Conservation (phyloP, 1,140 invertebrate species). For the Megalopta genalis region DNA sequence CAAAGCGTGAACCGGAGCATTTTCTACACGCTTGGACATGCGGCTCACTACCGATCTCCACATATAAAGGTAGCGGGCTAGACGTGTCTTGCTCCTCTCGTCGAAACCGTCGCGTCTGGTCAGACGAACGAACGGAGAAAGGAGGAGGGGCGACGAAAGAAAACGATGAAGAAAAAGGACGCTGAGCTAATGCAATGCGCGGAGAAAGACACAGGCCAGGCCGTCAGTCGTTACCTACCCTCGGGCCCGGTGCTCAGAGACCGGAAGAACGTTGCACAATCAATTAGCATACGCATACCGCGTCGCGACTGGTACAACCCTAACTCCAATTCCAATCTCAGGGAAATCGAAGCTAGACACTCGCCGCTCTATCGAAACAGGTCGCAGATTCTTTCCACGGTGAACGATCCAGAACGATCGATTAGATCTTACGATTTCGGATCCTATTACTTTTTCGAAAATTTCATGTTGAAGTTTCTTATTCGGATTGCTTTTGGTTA, state of each 20-base stretch:
- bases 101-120: background rate
- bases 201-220: background rate
- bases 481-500: too few species aligned
- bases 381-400: background rate
- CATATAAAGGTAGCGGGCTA: conserved; percentile 35
- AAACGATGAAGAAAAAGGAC: background rate
- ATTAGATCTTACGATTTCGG: background rate
- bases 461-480: too few species aligned
- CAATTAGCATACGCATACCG: conserved; percentile 49
- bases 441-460: too few species aligned
- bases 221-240: conserved; percentile 28
- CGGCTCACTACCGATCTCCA: conserved; percentile 40
- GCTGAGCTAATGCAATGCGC: background rate
- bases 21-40: conserved; percentile 36
- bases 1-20: conserved; percentile 41
- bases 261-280: conserved; percentile 53
- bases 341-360: conserved; percentile 21
- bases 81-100: conserved; percentile 34
- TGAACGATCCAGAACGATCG: background rate
- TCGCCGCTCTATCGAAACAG: background rate
- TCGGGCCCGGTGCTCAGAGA: conserved; percentile 11
- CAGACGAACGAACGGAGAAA: background rate
- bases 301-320: conserved; percentile 40
- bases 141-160: conserved; percentile 18
- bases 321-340: conserved; percentile 42